phyloP scores from a whole-genome alignment of 2,113 vertebrate species.

The Otis tarda region DNA sequence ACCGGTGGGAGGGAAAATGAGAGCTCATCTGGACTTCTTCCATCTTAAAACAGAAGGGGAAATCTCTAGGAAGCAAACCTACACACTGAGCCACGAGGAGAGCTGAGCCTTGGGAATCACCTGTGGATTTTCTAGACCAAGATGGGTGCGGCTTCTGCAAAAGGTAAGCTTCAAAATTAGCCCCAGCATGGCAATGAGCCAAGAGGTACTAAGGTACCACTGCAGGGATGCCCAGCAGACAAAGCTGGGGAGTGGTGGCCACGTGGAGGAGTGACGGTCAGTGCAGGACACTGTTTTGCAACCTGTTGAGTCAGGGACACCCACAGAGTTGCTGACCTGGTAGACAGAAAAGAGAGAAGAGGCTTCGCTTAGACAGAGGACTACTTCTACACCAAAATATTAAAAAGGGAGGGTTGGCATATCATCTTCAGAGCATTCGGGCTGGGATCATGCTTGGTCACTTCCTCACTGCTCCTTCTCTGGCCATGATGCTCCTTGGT shows the following conservation, averaged over 20 bases:
- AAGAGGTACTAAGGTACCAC: background rate
- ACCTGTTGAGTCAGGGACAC: background rate
- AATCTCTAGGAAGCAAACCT: background rate
- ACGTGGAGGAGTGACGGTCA: accelerated
- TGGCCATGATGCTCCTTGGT: background rate
- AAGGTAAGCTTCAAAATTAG: background rate
- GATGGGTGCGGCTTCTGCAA: background rate
- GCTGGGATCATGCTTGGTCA: background rate
- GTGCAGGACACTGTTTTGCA: background rate
- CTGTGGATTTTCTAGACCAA: background rate
- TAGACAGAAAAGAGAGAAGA: background rate
- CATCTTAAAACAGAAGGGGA: background rate
- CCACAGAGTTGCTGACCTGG: background rate
- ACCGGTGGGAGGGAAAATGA: background rate
- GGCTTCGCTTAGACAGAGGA: background rate
- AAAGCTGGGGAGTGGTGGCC: background rate
- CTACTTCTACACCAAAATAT: background rate
- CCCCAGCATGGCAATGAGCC: background rate
- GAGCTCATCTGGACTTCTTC: background rate
- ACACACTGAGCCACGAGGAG: background rate
- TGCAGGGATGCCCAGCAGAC: background rate
- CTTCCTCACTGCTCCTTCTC: background rate
- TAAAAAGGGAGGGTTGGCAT: background rate
- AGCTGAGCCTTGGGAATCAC: background rate
- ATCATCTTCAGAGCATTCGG: background rate